Conservation (phyloP, 1,140 invertebrate species). For the Theocolax elegans region DNA sequence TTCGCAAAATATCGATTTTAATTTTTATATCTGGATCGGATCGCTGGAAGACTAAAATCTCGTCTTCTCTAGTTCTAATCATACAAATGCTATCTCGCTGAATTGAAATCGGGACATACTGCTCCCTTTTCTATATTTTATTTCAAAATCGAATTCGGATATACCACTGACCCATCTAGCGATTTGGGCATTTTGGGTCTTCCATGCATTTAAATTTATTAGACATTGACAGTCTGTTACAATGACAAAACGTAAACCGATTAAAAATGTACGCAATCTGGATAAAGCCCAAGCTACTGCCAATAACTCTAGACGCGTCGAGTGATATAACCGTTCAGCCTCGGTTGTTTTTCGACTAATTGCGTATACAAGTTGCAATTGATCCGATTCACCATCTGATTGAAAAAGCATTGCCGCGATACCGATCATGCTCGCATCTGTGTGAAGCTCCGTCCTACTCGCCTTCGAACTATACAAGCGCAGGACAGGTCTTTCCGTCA, state of each 20-base stretch:
- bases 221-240: constrained; percentile 29
- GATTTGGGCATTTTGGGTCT: constrained; percentile 15
- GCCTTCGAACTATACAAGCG: constrained; percentile 20
- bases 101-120: too few species aligned
- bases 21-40: too few species aligned
- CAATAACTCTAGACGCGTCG: constrained; percentile 43
- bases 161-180: constrained; percentile 5
- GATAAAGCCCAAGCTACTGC: constrained; percentile 30
- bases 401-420: constrained; percentile 19
- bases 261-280: constrained; percentile 25
- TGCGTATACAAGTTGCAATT: constrained; percentile 5
- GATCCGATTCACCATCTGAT: not conserved
- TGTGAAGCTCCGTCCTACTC: constrained; percentile 25
- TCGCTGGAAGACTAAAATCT: too few species aligned
- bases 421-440: constrained; percentile 14
- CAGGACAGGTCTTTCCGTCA: constrained; percentile 14
- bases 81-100: too few species aligned
- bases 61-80: too few species aligned
- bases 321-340: not conserved
- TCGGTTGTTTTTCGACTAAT: not conserved
- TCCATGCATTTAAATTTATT: constrained; percentile 14
- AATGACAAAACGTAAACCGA: constrained; percentile 28
- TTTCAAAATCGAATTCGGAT: too few species aligned
- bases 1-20: too few species aligned
- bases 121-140: too few species aligned